Evolutionary conservation across 1,140 invertebrate species (phyloP).

Genomic region (Papilio polyxenes): DNA sequence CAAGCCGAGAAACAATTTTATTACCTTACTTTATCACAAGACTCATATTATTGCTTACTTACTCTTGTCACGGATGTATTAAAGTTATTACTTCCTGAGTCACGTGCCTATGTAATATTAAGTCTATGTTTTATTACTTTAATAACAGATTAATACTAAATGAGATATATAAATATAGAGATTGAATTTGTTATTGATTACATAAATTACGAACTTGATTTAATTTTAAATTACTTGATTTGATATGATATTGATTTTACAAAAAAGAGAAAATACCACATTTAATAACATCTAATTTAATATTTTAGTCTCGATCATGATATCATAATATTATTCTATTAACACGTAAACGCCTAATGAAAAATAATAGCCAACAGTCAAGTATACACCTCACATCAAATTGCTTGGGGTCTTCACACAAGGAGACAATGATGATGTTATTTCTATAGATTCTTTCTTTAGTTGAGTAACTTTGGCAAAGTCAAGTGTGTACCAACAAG

Average conservation of each 20-base stretch:
- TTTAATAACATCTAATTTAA: too few relatives aligned
- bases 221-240: too few relatives aligned
- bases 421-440: too few relatives aligned
- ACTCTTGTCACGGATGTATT: conserved; percentile 33
- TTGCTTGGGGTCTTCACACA: too few relatives aligned
- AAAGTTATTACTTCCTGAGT: conserved; percentile 30
- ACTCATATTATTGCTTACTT: conserved; percentile 36
- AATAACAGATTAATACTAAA: conserved; percentile 4
- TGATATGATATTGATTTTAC: too few relatives aligned
- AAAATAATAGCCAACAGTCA: background rate
- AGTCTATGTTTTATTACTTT: conserved; percentile 2
- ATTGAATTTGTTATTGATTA: background rate
- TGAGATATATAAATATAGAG: background rate
- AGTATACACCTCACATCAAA: background rate
- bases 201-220: too few relatives aligned
- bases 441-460: too few relatives aligned
- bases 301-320: too few relatives aligned
- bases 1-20: conserved; percentile 29
- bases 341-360: background rate
- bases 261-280: too few relatives aligned
- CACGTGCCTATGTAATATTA: background rate
- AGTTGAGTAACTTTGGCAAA: too few relatives aligned
- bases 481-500: too few relatives aligned
- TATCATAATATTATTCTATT: too few relatives aligned
- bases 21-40: conserved; percentile 30